Evolutionary conservation across 2,888 invertebrate genomes (phyloP), one percentile per base, ranked within the genome.

Genomic region (Nomada fucata): DNA sequence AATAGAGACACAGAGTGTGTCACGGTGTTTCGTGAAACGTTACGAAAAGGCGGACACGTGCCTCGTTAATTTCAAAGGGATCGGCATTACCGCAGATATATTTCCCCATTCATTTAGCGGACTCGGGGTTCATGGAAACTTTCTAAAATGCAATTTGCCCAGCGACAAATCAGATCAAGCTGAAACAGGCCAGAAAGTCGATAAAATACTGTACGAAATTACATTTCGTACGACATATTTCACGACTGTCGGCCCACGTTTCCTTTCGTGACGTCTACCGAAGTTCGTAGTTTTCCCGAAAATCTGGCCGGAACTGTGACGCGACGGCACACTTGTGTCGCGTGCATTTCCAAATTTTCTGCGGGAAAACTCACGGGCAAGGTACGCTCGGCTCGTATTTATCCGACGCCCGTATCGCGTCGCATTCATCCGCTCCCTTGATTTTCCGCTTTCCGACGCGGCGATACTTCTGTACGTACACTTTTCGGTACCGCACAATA

Each of bases 1-100:
- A 78, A 77, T 64, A 68, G 72, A 13, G 52, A 50, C 68, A 26
- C 26, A 26, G 1, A 76, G 69, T 47, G 77, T 44, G 26, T 13
- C 15, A 11, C 11, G 42, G 26, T 36, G 36, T 52, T 44, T 69
- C 63, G 2, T 26, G 18, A 5, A 42, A n/a, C 15, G 59, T 59
- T 23, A 50, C 36, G 18, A 42, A 18, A 55, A 20, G 47, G 36
- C 36, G 55, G 36, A 71, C 71, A 71, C n/a, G 59, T 59, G 50
- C 42, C 57, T 72, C 23, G 42, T 50, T 53, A 36, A 70, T 7
- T 55, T 63, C 26, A 57, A 64, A 36, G 72, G 23, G 55, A 47
- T 29, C 23, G 2, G 2, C 53, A 44, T 70, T 75, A 42, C 42
- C 15, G 23, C 3, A 23, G 13, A 9, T 29, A 47, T 20, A n/a